Evolutionary conservation across 2,888 invertebrate species (phyloP).

Genomic region (Epicampocera succincta): DNA sequence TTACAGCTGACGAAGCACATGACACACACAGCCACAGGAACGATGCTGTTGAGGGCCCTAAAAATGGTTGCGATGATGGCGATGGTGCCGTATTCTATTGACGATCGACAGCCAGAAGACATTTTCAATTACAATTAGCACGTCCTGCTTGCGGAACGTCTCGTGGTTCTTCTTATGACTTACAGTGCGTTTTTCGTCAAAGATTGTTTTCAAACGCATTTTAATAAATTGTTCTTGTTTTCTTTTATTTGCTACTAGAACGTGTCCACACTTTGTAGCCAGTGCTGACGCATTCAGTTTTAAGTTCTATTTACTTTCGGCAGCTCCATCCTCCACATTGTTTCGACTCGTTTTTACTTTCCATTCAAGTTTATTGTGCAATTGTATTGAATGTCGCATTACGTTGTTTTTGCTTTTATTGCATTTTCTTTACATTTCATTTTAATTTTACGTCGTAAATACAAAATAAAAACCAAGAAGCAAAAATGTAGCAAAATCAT

Average conservation of each 20-base stretch:
- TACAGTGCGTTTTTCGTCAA: conserved; percentile 2
- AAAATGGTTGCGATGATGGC: conserved; percentile 9
- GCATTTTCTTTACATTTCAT: conserved; percentile 43
- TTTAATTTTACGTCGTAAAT: conserved; percentile 40
- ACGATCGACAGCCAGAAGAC: conserved; percentile 78
- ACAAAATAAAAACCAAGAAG: conserved; percentile 25
- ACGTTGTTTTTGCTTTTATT: conserved; percentile 43
- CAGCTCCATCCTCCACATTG: neutral
- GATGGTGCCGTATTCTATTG: conserved; percentile 30
- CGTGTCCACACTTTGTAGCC: conserved; percentile 42
- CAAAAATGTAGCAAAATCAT: neutral
- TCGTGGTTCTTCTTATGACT: conserved; percentile 20
- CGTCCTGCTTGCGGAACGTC: conserved; percentile 31
- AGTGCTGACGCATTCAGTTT: conserved; percentile 8
- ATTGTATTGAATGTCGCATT: conserved; percentile 42
- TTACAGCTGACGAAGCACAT: neutral
- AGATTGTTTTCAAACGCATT: conserved; percentile 50
- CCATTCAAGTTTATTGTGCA: conserved; percentile 26
- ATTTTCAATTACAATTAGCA: conserved; percentile 78
- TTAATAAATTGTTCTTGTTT: conserved; percentile 2
- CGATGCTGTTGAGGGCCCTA: neutral
- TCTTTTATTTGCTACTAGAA: neutral
- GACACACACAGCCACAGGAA: neutral
- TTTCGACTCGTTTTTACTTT: conserved; percentile 2
- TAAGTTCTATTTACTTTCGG: conserved; percentile 35